These are phyloP conservation scores for Atethmia centrago DNA, from an alignment of 2,888 invertebrate genomes.

Conservation along the genomic window DNA sequence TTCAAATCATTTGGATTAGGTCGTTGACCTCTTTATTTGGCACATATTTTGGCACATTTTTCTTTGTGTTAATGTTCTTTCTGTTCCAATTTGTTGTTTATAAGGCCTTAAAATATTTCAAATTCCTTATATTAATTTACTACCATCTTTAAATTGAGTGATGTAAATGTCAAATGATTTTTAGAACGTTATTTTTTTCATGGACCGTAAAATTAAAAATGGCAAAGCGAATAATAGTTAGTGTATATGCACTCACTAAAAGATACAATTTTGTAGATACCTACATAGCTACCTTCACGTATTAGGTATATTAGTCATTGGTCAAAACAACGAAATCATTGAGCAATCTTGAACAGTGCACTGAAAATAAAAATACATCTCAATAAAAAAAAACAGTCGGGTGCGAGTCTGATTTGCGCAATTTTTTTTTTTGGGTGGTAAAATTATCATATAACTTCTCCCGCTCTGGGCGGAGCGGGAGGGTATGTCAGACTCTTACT, in stretches of 20 bases:
- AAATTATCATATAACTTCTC: no score
- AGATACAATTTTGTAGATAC: not conserved
- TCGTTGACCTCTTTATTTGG: slow-evolving; percentile 74
- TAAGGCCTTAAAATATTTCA: not conserved
- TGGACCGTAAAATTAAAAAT: not conserved
- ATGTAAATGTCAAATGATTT: not conserved
- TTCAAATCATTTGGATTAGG: slow-evolving; percentile 66
- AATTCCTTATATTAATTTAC: not conserved
- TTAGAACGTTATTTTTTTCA: not conserved
- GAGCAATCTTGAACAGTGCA: not conserved
- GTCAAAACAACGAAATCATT: not conserved
- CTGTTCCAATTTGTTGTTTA: slow-evolving; percentile 7
- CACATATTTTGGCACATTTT: slow-evolving; percentile 53
- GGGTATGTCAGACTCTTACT: no score
- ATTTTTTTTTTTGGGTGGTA: no score
- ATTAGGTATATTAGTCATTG: not conserved
- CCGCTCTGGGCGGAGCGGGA: no score
- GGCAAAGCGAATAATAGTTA: not conserved
- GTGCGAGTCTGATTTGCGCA: not conserved
- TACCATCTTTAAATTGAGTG: not conserved
- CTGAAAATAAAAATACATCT: not conserved
- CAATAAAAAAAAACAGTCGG: not conserved
- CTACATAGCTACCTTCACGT: not conserved
- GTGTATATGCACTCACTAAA: not conserved
- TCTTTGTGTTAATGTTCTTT: slow-evolving; percentile 10